Evolutionary conservation across 2,888 invertebrate species (phyloP), one percentile per base, ranked within the genome.

Genomic region (Auanema sp.): DNA sequence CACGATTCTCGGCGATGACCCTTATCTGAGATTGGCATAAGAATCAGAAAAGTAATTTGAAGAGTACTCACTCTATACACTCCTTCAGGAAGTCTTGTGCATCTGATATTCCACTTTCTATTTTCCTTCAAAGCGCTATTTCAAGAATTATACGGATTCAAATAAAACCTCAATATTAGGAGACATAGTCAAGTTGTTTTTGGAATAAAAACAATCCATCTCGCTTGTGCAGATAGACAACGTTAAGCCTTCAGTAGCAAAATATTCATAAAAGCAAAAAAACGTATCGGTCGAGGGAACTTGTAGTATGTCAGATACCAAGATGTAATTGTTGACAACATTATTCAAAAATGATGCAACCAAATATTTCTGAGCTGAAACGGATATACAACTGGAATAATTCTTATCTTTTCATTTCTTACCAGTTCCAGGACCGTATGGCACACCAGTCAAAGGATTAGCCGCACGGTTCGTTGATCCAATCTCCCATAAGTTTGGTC

Each of bases 231-330:
- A 78, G 42, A 78, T 61, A 1, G 68, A 59, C 11, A 78, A 62
- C 0, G 71, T 67, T 2, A 78, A 65, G 1, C 75, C 73, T 12
- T 73, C 65, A 0, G 78, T 75, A 0, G 76, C 72, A 60, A 71
- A 69, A 54, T 72, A 75, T 54, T 78, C 78, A 67, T 78, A 76
- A 63, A 78, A 78, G 51, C 78, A 78, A 68, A 78, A 78, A 52
- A 66, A 78, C 2, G 76, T 74, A 50, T 77, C 75, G 59, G 72
- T 66, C 8, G 68, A 58, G 16, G 69, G 67, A 58, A 75, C 53
- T 14, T 63, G 68, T 18, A 75, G 44, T 0, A 65, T 61, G 41
- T 75, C 75, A 0, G 75, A 69, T 2, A 75, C 75, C 42, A 75
- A 58, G 11, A 72, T 71, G 47, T 75, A 75, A 58, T 71, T 70